Conservation (phyloP, 2,113 vertebrate genomes). For the Esox niger region DNA sequence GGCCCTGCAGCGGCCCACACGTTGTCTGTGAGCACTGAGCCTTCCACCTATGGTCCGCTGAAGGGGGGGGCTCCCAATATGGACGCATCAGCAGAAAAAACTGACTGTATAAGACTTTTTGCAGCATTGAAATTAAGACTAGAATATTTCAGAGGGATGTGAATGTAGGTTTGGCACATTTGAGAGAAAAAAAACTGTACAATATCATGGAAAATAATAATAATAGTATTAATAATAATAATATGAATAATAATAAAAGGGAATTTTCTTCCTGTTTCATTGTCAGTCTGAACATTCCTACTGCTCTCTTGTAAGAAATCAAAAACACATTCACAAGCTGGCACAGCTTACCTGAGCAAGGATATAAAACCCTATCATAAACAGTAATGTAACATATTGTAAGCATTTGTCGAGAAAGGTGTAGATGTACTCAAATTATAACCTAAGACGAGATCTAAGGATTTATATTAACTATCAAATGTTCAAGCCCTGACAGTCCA, state of each 20-base stretch:
- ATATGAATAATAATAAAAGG: conserved; percentile 63
- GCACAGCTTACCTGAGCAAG: conserved; percentile 99
- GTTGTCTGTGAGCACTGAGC: too few relatives aligned
- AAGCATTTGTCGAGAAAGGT: conserved; percentile 76
- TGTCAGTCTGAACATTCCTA: conserved; percentile 70
- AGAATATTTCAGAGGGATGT: conserved; percentile 58
- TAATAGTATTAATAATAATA: conserved; percentile 51
- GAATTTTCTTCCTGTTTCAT: conserved; percentile 57
- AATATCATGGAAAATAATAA: conserved; percentile 56
- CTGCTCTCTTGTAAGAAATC: conserved; percentile 78
- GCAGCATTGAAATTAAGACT: conserved; percentile 73
- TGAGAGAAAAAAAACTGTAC: conserved; percentile 80
- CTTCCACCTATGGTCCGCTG: conserved; percentile 37
- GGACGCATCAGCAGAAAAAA: conserved; percentile 37
- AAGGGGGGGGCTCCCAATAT: conserved; percentile 31
- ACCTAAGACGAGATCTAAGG: conserved; percentile 91
- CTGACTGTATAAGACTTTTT: conserved; percentile 95
- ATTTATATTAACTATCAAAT: conserved; percentile 85
- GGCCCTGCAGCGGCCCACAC: too few relatives aligned
- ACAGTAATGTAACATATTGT: conserved; percentile 90
- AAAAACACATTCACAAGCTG: conserved; percentile 99
- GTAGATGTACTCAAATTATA: conserved; percentile 71
- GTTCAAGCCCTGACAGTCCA: conserved; percentile 92
- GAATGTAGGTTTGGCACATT: conserved; percentile 90
- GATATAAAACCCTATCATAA: conserved; percentile 87